Percentiles rank a stretch among this genome's conserved stretches.
Evolutionary conservation across 1,140 invertebrate species (phyloP).

Genomic region (Littorina saxatilis): DNA sequence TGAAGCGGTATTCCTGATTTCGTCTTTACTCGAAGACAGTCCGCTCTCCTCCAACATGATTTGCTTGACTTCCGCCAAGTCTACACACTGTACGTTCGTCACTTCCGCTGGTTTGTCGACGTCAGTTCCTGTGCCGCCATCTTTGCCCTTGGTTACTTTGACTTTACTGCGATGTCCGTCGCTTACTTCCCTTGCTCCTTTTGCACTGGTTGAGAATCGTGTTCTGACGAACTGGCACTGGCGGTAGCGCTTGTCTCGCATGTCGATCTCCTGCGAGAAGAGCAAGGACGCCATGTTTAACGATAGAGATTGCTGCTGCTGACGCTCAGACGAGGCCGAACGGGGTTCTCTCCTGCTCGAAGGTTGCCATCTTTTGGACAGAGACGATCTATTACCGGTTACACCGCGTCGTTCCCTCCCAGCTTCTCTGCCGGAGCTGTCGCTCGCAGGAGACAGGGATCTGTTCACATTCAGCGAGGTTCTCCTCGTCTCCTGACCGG

Average conservation of each 20-base stretch:
- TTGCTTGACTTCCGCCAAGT: neutral
- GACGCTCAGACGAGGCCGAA: neutral
- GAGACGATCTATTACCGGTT: neutral
- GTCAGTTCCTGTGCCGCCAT: neutral
- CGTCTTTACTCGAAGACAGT: no score
- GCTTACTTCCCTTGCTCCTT: no score
- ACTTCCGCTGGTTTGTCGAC: neutral
- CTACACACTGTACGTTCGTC: neutral
- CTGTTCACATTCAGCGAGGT: neutral
- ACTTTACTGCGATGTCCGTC: neutral
- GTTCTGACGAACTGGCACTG: neutral
- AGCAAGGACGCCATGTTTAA: neutral
- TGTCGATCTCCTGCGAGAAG: neutral
- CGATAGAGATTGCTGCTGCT: neutral
- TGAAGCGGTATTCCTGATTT: no score
- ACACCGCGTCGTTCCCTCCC: neutral
- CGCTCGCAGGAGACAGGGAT: neutral
- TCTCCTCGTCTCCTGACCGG: no score
- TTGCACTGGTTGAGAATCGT: no score
- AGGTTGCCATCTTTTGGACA: neutral
- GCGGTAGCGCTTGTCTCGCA: conserved; percentile 1
- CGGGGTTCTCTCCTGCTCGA: neutral
- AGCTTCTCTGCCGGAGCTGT: no score
- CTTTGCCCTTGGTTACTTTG: neutral
- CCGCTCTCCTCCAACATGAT: no score